Evolutionary conservation across 2,888 invertebrate genomes (phyloP).

Genomic region (Drosophila atroscutellata): DNA sequence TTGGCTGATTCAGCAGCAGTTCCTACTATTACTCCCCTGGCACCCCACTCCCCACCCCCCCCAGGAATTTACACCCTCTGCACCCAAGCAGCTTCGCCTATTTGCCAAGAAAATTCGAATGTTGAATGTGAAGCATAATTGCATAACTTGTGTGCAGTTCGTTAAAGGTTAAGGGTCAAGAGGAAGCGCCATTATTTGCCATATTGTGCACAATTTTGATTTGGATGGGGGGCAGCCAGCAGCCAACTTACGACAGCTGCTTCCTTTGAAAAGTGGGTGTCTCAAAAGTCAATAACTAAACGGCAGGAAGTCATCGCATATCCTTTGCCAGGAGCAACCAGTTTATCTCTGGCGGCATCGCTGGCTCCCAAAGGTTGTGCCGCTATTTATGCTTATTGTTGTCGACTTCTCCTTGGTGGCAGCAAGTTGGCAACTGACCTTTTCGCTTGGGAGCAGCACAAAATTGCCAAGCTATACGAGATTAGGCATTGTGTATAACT

Average conservation of each 20-base stretch:
- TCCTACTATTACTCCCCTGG: not conserved
- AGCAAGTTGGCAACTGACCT: slow-evolving; percentile 60
- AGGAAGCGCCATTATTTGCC: slow-evolving; percentile 77
- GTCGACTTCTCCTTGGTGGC: slow-evolving; percentile 34
- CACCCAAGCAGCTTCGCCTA: slow-evolving; percentile 24
- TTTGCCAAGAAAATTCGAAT: too few relatives aligned
- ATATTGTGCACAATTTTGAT: slow-evolving; percentile 60
- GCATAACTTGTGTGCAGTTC: slow-evolving; percentile 68
- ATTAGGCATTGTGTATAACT: slow-evolving; percentile 43
- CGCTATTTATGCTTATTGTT: slow-evolving; percentile 62
- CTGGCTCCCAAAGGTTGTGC: slow-evolving; percentile 32
- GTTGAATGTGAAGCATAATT: slow-evolving; percentile 65
- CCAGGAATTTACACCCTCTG: not conserved
- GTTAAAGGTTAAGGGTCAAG: slow-evolving; percentile 58
- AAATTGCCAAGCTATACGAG: slow-evolving; percentile 55
- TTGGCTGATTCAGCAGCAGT: slow-evolving; percentile 32
- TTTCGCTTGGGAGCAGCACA: slow-evolving; percentile 56
- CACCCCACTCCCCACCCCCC: too few relatives aligned
- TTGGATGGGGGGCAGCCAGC: slow-evolving; percentile 15
- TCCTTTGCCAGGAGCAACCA: slow-evolving; percentile 57
- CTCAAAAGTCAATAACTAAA: slow-evolving; percentile 64
- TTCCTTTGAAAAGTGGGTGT: slow-evolving; percentile 24
- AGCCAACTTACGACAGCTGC: slow-evolving; percentile 9
- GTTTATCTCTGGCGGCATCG: slow-evolving; percentile 34
- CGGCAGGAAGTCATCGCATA: slow-evolving; percentile 66